Evolutionary conservation across 2,797 vertebrate species (phyloP), one percentile per base, ranked within the genome.

Genomic region (Myiotriccus ornatus): DNA sequence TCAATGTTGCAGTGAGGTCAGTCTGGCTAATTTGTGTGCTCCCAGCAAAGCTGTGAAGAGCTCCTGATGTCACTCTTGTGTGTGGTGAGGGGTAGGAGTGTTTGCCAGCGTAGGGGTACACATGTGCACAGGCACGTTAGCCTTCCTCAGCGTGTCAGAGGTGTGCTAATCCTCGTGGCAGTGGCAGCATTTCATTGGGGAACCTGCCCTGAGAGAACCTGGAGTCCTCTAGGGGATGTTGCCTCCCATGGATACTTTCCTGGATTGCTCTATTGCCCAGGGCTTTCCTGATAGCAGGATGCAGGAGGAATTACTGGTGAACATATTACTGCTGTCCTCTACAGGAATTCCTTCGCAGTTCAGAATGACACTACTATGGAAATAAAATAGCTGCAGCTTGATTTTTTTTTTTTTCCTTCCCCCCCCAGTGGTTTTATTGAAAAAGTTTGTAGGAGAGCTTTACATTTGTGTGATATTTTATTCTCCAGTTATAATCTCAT

Each of bases 1-100:
- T 73, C 52, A 47, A 14, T 71, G 24, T 30, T 64, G 59, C 46
- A 71, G 37, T 23, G 55, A 53, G n/a, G 46, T 71, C 49, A 50
- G 76, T 28, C 24, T 50, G 55, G 10, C 19, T 57, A 14, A 3
- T 44, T 46, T 34, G 13, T 86, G 53, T 53, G 18, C 32, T 74
- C 0, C 12, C 19, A 34, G 43, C 0, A 5, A 56, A 73, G 57
- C 5, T 37, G 17, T 0, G 3, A 23, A 32, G 34, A 84, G 47
- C 43, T 77, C 1, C 43, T 49, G 55, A 11, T 60, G 3, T 7
- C 27, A 2, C 6, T 28, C 14, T 4, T 25, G 22, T 55, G 16
- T 73, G 60, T 76, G 5, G 43, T 64, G 50, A 34, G 7, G 8
- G 20, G 4, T 52, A 4, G 22, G 5, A 6, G 20, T 47, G 14